phyloP scores from a whole-genome alignment of 1,140 invertebrate species.

The Condylostylus longicornis region DNA sequence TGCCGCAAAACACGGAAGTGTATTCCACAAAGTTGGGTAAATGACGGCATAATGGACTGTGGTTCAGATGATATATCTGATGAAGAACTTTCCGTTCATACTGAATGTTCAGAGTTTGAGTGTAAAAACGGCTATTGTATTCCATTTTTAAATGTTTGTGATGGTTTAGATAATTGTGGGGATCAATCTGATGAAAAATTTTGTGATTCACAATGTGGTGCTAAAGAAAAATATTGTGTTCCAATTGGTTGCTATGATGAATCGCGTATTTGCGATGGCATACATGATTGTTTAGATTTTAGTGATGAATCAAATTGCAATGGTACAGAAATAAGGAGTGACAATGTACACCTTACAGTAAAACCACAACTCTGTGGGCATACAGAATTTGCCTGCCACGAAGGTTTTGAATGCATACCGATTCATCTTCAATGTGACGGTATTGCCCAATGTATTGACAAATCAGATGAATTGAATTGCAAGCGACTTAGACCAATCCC shows the following conservation, averaged over 20 bases:
- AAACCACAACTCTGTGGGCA: too few relatives aligned
- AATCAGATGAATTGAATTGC: slow-evolving; percentile 41
- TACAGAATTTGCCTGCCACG: slow-evolving; percentile 40
- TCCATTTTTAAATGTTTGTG: slow-evolving; percentile 52
- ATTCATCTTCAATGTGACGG: slow-evolving; percentile 40
- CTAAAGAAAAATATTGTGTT: slow-evolving; percentile 43
- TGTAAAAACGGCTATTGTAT: slow-evolving; percentile 60
- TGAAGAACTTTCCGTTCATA: slow-evolving; percentile 37
- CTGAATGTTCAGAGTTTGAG: slow-evolving; percentile 45
- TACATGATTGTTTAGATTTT: slow-evolving; percentile 59
- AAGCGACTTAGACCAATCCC: slow-evolving; percentile 37
- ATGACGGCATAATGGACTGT: slow-evolving; percentile 52
- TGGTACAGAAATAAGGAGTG: slow-evolving; percentile 18
- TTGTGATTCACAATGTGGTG: slow-evolving; percentile 23
- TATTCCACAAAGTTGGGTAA: slow-evolving; percentile 55
- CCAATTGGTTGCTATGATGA: slow-evolving; percentile 53
- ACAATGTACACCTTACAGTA: slow-evolving; percentile 19
- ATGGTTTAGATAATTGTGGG: slow-evolving; percentile 52
- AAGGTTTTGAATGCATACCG: slow-evolving; percentile 42
- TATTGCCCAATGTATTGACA: slow-evolving; percentile 44
- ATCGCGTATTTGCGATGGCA: slow-evolving; percentile 56
- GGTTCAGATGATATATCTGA: slow-evolving; percentile 29
- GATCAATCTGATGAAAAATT: slow-evolving; percentile 48
- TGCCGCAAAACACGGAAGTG: slow-evolving; percentile 45
- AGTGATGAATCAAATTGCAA: slow-evolving; percentile 44